Evolutionary conservation across 1,140 invertebrate genomes (phyloP), one percentile per base, ranked within the genome.

Genomic region (Platyscapa corneri): DNA sequence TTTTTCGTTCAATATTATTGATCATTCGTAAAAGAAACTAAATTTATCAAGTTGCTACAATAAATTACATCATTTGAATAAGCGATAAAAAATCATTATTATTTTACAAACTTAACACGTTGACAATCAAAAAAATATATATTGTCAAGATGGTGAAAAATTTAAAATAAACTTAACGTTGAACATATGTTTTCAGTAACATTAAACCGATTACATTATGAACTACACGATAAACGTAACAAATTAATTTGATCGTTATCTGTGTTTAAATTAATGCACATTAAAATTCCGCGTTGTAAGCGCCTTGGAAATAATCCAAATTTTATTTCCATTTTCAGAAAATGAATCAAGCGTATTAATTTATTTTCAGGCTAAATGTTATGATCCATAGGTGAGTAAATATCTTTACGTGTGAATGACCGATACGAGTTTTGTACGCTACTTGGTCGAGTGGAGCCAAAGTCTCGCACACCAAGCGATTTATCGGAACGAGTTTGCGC

Each of bases 401-500:
- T 27, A 67, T 34, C 30, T 23, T 1, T 8, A 74, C 10, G 70
- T 67, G 23, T 32, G 10, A 46, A n/a, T 1, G 75, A 77, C 16
- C 49, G 46, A 30, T 56, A 20, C 75, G 10, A 16, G 1, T 6
- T 32, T 64, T n/a, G 34, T 20, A 34, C 30, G 8, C 20, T 60
- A 8, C 34, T 32, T 32, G 30, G 12, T 16, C 23, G 65, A 32
- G 30, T 3, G 5, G 27, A n/a, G 10, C 30, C 34, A 34, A 70
- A 70, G 18, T 20, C 30, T 70, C 67, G 16, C 18, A 23, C 18
- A 20, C 30, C 7, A 3, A 53, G 3, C 65, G 79, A 81, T 81
- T 39, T 42, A 81, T 81, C 60, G 65, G 65, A 34, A 82, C 79
- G 46, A 82, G 79, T 82, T 81, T 18, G 39, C 79, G 79, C 42